Base-by-base conservation (phyloP, 2,888 invertebrate species). In the Andricus curvator region DNA sequence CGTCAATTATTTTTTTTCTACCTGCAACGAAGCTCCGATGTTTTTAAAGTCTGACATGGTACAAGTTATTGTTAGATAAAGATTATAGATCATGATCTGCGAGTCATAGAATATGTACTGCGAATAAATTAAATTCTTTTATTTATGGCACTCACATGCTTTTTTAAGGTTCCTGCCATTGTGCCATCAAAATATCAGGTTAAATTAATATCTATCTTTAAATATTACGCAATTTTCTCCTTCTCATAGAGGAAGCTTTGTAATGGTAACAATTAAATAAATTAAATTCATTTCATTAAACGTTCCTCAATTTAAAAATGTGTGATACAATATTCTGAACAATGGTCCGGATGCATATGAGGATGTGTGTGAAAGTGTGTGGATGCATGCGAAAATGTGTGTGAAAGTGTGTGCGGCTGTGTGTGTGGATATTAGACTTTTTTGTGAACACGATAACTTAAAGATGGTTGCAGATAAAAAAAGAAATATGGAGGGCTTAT, bases 1-100 rank as follows among this genome's bases (percentile, higher is more conserved):
- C 56, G 74, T 74, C 56, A 56, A 33, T 74, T 74, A 70, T 67
- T 67, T 60, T 74, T 74, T 56, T 74, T 74, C 37, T 74, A 37
- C 15, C 33, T 22, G 9, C 51, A 74, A 74, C 56, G 37, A 74
- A 74, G 56, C 37, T 74, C 56, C 13, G 74, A 74, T 74, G 74
- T n/a, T 74, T 56, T 56, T 74, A 56, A 4, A 74, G 4, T 70
- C 70, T 51, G 25, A 48, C 48, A 44, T n/a, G 29, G 15, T 56
- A 74, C 70, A 51, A 20, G 51, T 44, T 74, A 74, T 74, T 74
- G 15, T 74, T 56, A 33, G 74, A 51, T 56, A 29, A 22, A 60
- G 74, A 74, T 74, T 74, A 74, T 74, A 74, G 56, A 74, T 74
- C 56, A 11, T 20, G 74, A 70, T 70, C 29, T 51, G 25, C 48